phyloP scores from a whole-genome alignment of 2,113 vertebrate species.

The Colossoma macropomum region DNA sequence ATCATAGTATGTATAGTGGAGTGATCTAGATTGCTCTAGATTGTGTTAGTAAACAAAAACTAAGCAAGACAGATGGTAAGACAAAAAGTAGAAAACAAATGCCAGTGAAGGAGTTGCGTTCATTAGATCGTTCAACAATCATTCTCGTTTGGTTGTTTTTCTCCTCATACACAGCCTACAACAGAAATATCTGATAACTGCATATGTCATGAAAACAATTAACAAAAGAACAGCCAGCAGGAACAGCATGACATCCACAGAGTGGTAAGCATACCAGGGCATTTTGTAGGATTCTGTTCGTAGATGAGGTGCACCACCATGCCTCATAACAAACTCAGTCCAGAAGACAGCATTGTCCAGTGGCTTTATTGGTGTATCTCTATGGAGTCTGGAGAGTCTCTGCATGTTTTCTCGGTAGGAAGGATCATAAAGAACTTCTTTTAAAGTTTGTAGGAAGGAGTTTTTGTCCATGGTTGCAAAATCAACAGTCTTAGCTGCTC shows the following conservation, averaged over 20 bases:
- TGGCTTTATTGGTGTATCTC: constrained; percentile 47
- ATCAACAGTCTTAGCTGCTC: constrained; percentile 43
- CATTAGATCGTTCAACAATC: background rate
- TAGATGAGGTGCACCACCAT: constrained; percentile 50
- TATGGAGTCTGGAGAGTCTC: constrained; percentile 47
- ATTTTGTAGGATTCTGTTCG: constrained; percentile 50
- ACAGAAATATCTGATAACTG: constrained; percentile 32
- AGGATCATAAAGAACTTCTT: constrained; percentile 46
- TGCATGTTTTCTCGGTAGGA: constrained; percentile 56
- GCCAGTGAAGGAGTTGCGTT: too few species aligned
- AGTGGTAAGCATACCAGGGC: constrained; percentile 51
- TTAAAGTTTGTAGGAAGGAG: constrained; percentile 41
- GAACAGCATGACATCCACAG: constrained; percentile 45
- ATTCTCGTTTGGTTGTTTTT: constrained; percentile 13
- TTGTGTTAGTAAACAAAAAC: too few species aligned
- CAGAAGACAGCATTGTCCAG: constrained; percentile 51
- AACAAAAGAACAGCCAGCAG: constrained; percentile 29
- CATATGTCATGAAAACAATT: constrained; percentile 13
- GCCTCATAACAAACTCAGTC: constrained; percentile 49
- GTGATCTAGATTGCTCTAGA: too few species aligned
- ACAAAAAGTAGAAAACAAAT: too few species aligned
- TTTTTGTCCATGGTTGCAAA: constrained; percentile 51
- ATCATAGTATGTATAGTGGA: too few species aligned
- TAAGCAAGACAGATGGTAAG: too few species aligned
- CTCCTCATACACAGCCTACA: constrained; percentile 12